Evolutionary conservation across 2,888 invertebrate genomes (phyloP).

Genomic region (Drosophila atroscutellata): DNA sequence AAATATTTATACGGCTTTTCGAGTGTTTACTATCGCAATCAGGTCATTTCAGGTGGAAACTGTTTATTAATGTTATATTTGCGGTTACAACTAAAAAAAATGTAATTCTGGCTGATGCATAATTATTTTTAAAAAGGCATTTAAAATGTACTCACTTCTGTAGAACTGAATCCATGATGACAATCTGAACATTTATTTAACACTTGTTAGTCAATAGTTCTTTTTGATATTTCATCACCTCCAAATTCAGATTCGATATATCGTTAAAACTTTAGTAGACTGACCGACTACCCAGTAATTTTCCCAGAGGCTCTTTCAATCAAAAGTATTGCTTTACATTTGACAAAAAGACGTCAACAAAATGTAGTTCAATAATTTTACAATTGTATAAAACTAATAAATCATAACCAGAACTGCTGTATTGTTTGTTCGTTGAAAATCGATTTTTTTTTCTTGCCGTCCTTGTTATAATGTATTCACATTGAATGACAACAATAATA

Average conservation of each 20-base stretch:
- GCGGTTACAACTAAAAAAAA: background rate
- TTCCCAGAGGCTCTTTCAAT: background rate
- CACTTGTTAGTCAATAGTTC: background rate
- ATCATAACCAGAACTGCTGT: background rate
- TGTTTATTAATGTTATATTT: background rate
- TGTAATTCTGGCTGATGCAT: background rate
- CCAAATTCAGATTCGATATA: background rate
- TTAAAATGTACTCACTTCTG: background rate
- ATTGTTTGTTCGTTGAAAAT: background rate
- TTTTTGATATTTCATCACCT: background rate
- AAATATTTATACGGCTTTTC: constrained; percentile 48
- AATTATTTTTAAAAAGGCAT: background rate
- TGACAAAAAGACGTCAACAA: too few species aligned
- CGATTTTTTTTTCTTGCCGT: background rate
- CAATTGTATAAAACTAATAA: background rate
- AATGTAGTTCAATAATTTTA: background rate
- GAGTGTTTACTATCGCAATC: background rate
- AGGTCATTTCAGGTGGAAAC: background rate
- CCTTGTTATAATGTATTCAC: background rate
- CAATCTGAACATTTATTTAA: background rate
- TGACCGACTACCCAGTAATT: background rate
- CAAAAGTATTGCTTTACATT: background rate
- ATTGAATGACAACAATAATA: constrained; percentile 6
- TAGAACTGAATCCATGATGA: background rate
- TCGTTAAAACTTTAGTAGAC: background rate